Evolutionary conservation across 2,113 vertebrate genomes (phyloP).

Genomic region (Australoheros scitulus): DNA sequence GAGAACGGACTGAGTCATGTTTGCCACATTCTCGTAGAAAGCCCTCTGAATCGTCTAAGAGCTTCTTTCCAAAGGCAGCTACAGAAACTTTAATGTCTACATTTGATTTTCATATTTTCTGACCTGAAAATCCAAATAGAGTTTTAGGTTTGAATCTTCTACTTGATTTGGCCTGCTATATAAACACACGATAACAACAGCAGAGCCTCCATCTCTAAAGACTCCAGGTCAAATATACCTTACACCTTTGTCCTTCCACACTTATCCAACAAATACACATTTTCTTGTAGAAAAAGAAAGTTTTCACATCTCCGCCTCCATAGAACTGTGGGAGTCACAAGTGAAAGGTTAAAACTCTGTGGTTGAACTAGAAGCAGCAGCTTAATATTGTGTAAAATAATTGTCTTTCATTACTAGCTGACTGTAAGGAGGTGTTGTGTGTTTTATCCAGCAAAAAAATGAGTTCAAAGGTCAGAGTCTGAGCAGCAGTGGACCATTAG

Average conservation of each 20-base stretch:
- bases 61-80: neutral
- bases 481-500: constrained; percentile 87
- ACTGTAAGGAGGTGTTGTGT: constrained; percentile 1
- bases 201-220: too few species aligned
- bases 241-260: neutral
- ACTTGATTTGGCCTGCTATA: neutral
- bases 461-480: constrained; percentile 89
- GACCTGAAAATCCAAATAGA: neutral
- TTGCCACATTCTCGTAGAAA: neutral
- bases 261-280: neutral
- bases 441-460: constrained; percentile 83
- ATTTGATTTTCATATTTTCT: neutral
- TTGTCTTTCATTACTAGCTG: neutral
- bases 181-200: neutral
- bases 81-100: neutral
- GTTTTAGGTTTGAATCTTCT: neutral
- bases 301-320: neutral
- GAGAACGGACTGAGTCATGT: neutral
- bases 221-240: neutral
- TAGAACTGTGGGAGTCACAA: neutral
- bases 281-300: neutral
- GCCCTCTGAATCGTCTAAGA: neutral
- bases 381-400: neutral
- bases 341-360: neutral
- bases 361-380: neutral